Evolutionary conservation across 2,888 invertebrate species (phyloP), one percentile per base, ranked within the genome.

Genomic region (Conomelus anceps): DNA sequence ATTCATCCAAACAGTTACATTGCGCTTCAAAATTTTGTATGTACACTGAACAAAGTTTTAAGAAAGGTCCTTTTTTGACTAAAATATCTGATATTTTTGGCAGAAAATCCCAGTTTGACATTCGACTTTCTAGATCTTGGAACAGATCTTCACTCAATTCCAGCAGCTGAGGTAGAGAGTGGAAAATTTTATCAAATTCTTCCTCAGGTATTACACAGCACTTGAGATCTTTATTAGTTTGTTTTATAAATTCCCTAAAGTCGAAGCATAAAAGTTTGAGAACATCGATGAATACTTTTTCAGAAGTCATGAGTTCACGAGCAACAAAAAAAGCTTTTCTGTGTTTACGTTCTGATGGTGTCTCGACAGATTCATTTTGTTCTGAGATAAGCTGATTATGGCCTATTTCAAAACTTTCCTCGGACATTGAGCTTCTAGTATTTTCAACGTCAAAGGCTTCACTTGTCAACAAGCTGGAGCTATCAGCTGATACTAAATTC

Each of bases 1-100:
- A 94, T 22, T 94, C 94, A 91, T 95, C 95, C 13, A 95, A 92
- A 23, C 93, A 92, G 63, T 93, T 92, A 86, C 93, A 93, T 90
- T 94, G 94, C 87, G 92, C 92, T 91, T 94, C 94, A 93, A 95
- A 95, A 91, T 95, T 94, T 91, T 93, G 93, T 88, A 95, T 94
- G 92, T 95, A 95, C 22, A 93, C 92, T 0, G 94, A 94, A 92
- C 95, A 95, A 85, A 95, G 92, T 92, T 95, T 95, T 17, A 95
- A 92, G 92, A 95, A 95, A 22, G 95, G 95, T n/a, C 95, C 95
- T 91, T 94, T 95, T 91, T 93, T 94, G 6, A 95, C 94, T 91
- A 95, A 94, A 23, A 95, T 94, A 92, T 95, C 95, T 1, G 95
- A 93, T 34, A 95, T 93, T 92, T 93, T 93, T 22, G 92, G 92